Evolutionary conservation across 2,888 invertebrate species (phyloP), one percentile per base, ranked within the genome.

Genomic region (Helleia helle): DNA sequence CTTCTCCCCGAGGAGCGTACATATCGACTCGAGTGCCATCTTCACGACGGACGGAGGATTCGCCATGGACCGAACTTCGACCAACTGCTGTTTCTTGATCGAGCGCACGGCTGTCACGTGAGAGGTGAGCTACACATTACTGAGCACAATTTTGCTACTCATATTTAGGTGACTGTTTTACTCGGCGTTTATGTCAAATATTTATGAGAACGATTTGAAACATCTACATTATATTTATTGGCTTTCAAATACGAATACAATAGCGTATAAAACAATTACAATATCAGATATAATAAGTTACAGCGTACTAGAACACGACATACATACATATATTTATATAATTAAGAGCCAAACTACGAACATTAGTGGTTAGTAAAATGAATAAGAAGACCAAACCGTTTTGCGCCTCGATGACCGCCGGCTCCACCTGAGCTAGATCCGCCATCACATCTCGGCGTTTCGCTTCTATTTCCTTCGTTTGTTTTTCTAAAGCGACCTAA

Each of bases 361-460:
- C 11, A 28, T 29, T 6, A 22, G 36, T 14, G 15, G 12, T 25
- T 13, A 30, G 29, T 13, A 25, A 39, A 44, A 12, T 39, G 40
- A 40, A 25, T 41, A 46, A 44, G 65, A 65, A 58, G 58, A 58
- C 59, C 84, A 80, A 87, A 94, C 94, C 97, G 86, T 92, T 94
- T 87, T 99, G 98, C 24, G 99, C 99, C 57, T 99, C 99, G 59
- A 96, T 93, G 54, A 99, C 99, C 48, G 99, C 99, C 0, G 99
- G 99, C 77, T 99, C 99, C 38, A 99, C 99, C 80, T 95, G 92
- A 1, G 95, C 97, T 55, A 99, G 88, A 77, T 99, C 99, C 7
- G 93, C 94, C 93, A 95, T 95, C 1, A 99, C 99, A 66, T 93
- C 93, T 52, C 93, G 90, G 54, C 96, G 91, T 79, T 99, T 99